Evolutionary conservation across 2,888 invertebrate species (phyloP).

Genomic region (Hemistola chrysoprasaria): DNA sequence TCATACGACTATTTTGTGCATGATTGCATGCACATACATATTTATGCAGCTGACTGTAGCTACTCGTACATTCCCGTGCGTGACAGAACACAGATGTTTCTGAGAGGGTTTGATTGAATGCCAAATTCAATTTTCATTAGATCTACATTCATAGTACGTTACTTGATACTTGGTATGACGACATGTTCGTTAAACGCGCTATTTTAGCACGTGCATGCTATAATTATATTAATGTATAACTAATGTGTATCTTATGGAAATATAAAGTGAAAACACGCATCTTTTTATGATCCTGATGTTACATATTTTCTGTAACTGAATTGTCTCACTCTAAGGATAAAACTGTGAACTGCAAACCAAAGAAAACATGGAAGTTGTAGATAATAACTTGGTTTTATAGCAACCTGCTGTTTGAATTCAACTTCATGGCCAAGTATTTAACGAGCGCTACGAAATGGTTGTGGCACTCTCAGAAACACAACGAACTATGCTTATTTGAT

Average conservation of each 20-base stretch:
- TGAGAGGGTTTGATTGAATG: constrained; percentile 21
- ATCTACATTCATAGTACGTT: constrained; percentile 12
- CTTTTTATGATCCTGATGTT: no score
- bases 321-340: no score
- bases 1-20: constrained; percentile 14
- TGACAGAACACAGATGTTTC: constrained; percentile 15
- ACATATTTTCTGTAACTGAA: no score
- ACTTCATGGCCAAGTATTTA: constrained; percentile 4
- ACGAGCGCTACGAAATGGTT: constrained; percentile 5
- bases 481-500: constrained; percentile 1
- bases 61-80: constrained; percentile 7
- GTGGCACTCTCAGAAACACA: neutral
- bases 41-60: constrained; percentile 9
- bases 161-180: neutral
- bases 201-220: no score
- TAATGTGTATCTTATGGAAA: no score
- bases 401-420: no score
- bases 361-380: no score
- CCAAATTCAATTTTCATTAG: constrained; percentile 23
- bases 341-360: no score
- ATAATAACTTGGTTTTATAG: no score
- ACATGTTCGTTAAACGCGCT: neutral
- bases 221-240: no score
- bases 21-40: constrained; percentile 8
- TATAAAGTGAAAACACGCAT: no score